Conservation (phyloP, 2,888 invertebrate genomes). For the Cybosia mesomella region DNA sequence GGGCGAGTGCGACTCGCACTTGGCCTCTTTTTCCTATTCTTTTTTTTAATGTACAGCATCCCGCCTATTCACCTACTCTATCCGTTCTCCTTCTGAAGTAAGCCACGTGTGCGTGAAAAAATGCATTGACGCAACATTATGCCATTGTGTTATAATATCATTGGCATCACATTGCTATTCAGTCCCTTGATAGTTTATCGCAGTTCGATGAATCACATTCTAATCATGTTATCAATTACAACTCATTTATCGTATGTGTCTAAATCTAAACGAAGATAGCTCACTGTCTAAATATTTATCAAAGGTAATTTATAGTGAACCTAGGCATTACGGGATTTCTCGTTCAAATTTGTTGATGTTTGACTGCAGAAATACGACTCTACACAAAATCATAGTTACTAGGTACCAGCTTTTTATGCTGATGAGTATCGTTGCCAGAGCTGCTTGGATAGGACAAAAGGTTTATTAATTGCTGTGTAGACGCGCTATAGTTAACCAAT, state of each 20-base stretch:
- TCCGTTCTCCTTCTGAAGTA: neutral
- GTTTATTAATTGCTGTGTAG: too few relatives aligned
- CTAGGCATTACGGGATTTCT: neutral
- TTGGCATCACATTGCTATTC: conserved; percentile 22
- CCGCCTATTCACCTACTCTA: neutral
- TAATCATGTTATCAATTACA: conserved; percentile 16
- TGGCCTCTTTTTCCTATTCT: too few relatives aligned
- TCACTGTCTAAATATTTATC: neutral
- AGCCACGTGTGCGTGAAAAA: neutral
- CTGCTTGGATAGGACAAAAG: too few relatives aligned
- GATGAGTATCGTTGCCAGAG: too few relatives aligned
- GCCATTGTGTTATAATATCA: conserved; percentile 22
- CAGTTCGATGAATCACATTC: conserved; percentile 41
- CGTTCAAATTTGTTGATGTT: neutral
- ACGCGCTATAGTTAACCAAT: too few relatives aligned
- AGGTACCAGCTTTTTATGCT: too few relatives aligned
- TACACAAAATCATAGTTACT: too few relatives aligned
- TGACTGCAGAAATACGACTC: neutral
- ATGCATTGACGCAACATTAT: conserved; percentile 3
- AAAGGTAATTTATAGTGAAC: neutral
- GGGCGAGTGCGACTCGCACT: too few relatives aligned
- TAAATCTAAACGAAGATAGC: conserved; percentile 7
- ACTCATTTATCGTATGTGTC: conserved; percentile 18
- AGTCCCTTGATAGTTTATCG: conserved; percentile 24
- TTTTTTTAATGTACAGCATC: too few relatives aligned